Conservation (phyloP, 1,140 invertebrate species). For the Zaprionus inermis region DNA sequence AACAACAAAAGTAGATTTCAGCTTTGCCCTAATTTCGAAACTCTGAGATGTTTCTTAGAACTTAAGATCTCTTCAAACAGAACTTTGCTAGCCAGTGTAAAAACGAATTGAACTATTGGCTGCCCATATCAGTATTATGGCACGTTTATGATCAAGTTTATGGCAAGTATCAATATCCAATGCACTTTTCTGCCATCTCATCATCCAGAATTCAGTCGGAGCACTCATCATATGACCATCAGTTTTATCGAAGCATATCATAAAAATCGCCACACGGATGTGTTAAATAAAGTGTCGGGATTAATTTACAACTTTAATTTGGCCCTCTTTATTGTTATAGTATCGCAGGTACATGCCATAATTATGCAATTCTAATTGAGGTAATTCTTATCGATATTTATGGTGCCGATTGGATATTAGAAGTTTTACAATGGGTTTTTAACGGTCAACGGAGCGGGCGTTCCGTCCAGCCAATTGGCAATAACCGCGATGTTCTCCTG, state of each 20-base stretch:
- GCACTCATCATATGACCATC: neutral
- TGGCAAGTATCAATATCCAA: conserved; percentile 26
- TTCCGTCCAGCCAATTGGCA: conserved; percentile 85
- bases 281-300: conserved; percentile 50
- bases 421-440: conserved; percentile 62
- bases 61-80: no score
- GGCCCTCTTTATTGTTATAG: conserved; percentile 58
- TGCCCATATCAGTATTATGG: conserved; percentile 21
- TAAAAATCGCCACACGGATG: conserved; percentile 63
- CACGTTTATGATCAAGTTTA: conserved; percentile 28
- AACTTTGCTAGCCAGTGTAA: neutral
- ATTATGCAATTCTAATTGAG: conserved; percentile 44
- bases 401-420: conserved; percentile 33
- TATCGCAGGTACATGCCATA: conserved; percentile 26
- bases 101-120: conserved; percentile 5
- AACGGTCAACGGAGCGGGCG: conserved; percentile 45
- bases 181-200: neutral
- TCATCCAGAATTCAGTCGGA: neutral
- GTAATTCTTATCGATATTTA: conserved; percentile 39
- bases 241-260: conserved; percentile 21
- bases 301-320: conserved; percentile 64
- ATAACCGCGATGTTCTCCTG: conserved; percentile 85
- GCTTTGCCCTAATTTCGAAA: no score
- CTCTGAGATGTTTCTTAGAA: no score
- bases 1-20: neutral